A percentile compares a stretch with the other conserved stretches of the same genome.
Conservation (phyloP, 1,140 invertebrate species). For the Fopius arisanus region DNA sequence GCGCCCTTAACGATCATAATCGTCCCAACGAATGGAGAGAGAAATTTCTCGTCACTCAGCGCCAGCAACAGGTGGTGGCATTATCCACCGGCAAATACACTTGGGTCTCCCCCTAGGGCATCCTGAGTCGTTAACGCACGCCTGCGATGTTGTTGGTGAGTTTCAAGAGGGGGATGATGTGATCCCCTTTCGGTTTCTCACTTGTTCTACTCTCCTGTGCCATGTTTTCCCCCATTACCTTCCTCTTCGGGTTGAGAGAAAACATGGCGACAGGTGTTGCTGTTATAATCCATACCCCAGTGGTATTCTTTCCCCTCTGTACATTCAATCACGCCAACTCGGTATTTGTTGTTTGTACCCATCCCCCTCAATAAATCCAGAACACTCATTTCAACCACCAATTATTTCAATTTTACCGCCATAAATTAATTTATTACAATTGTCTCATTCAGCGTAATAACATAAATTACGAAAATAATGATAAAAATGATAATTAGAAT, state of each 20-base stretch:
- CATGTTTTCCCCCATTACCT: background rate
- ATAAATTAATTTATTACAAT: too few relatives aligned
- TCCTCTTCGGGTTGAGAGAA: background rate
- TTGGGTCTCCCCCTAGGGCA: background rate
- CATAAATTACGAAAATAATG: too few relatives aligned
- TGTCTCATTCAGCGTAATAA: too few relatives aligned
- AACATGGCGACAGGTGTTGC: slow-evolving; percentile 41
- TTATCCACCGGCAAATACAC: slow-evolving; percentile 23
- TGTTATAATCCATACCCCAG: background rate
- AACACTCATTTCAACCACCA: background rate
- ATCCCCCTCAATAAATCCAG: too few relatives aligned
- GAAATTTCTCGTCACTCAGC: slow-evolving; percentile 23
- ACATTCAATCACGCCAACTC: slow-evolving; percentile 8
- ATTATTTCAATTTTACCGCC: too few relatives aligned
- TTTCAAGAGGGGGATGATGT: background rate
- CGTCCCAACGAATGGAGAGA: background rate
- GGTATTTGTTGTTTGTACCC: too few relatives aligned
- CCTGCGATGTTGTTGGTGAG: background rate
- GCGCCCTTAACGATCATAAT: slow-evolving; percentile 29
- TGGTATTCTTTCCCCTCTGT: background rate
- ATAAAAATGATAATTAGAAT: too few relatives aligned
- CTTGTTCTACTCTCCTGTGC: background rate
- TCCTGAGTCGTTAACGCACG: slow-evolving; percentile 26
- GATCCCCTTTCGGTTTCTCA: slow-evolving; percentile 4
- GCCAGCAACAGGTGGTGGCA: slow-evolving; percentile 29